Conservation (phyloP, 92 coral and sea anemone genomes). For the Ricordea florida region DNA sequence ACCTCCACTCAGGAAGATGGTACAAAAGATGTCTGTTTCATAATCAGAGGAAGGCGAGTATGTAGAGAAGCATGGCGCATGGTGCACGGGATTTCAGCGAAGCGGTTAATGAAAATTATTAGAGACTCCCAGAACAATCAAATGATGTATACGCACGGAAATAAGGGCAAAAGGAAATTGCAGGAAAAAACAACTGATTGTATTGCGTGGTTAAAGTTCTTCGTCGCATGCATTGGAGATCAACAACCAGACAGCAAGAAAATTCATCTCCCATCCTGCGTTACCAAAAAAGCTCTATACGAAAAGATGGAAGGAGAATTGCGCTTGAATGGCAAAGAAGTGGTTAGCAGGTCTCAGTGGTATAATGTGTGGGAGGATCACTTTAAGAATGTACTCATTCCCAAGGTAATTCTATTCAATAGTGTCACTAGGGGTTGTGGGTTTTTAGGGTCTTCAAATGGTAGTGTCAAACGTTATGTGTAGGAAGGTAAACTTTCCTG, state of each 20-base stretch:
- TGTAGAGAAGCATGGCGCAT: slow-evolving; percentile 41
- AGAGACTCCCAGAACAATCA: neutral
- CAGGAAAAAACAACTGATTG: slow-evolving; percentile 10
- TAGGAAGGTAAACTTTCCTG: neutral
- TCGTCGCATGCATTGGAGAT: slow-evolving; percentile 12
- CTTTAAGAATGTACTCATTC: slow-evolving; percentile 17
- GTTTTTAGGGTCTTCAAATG: neutral
- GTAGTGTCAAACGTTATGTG: too few species aligned
- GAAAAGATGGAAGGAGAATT: neutral
- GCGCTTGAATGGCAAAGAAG: neutral
- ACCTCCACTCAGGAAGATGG: neutral
- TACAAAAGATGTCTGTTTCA: neutral
- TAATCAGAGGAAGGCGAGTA: neutral
- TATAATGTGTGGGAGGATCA: slow-evolving; percentile 15
- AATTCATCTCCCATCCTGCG: slow-evolving; percentile 29
- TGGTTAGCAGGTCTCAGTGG: slow-evolving; percentile 23
- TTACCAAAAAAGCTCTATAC: slow-evolving; percentile 18
- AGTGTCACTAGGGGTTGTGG: neutral
- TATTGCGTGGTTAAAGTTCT: slow-evolving; percentile 7
- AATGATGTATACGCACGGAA: neutral
- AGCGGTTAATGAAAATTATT: neutral
- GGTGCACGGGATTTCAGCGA: neutral
- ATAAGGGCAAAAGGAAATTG: neutral
- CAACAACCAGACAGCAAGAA: slow-evolving; percentile 19
- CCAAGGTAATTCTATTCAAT: slow-evolving; percentile 5